Conservation (phyloP, 2,888 invertebrate genomes). For the Scaptomyza parva region DNA sequence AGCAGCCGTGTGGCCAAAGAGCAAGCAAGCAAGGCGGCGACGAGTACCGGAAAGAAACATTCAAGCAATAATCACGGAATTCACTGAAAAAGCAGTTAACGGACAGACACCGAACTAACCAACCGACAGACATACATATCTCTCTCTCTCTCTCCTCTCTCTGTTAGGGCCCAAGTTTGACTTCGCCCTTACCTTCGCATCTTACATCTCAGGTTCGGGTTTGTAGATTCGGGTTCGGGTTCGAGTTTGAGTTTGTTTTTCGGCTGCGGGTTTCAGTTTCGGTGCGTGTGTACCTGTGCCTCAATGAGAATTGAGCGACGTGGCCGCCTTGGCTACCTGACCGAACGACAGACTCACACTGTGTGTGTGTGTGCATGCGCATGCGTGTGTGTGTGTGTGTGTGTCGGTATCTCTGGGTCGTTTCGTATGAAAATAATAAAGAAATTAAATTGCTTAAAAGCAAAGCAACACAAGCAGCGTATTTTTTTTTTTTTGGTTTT, state of each 20-base stretch:
- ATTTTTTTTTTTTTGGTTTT: slow-evolving; percentile 1
- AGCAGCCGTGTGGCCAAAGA: slow-evolving; percentile 35
- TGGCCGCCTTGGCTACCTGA: slow-evolving; percentile 66
- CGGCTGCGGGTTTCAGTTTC: slow-evolving; percentile 26
- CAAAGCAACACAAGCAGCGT: slow-evolving; percentile 44
- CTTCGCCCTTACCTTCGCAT: slow-evolving; percentile 25
- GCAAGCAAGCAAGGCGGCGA: slow-evolving; percentile 31
- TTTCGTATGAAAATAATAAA: slow-evolving; percentile 80
- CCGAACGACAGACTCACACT: slow-evolving; percentile 22
- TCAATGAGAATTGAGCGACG: slow-evolving; percentile 65
- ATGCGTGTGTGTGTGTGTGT: slow-evolving; percentile 10
- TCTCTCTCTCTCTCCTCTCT: slow-evolving; percentile 2
- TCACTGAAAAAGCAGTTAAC: slow-evolving; percentile 82
- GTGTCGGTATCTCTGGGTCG: slow-evolving; percentile 32
- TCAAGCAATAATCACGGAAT: slow-evolving; percentile 83
- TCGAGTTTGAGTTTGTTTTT: slow-evolving; percentile 7
- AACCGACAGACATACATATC: slow-evolving; percentile 32
- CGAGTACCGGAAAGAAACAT: slow-evolving; percentile 81
- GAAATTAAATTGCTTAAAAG: slow-evolving; percentile 78
- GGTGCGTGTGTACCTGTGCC: slow-evolving; percentile 56
- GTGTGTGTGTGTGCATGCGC: slow-evolving; percentile 15
- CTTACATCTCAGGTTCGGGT: slow-evolving; percentile 19
- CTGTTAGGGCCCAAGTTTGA: slow-evolving; percentile 34
- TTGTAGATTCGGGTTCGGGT: neutral
- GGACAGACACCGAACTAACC: slow-evolving; percentile 56